Conservation (phyloP, 1,140 invertebrate species). For the Aphidius ervi region DNA sequence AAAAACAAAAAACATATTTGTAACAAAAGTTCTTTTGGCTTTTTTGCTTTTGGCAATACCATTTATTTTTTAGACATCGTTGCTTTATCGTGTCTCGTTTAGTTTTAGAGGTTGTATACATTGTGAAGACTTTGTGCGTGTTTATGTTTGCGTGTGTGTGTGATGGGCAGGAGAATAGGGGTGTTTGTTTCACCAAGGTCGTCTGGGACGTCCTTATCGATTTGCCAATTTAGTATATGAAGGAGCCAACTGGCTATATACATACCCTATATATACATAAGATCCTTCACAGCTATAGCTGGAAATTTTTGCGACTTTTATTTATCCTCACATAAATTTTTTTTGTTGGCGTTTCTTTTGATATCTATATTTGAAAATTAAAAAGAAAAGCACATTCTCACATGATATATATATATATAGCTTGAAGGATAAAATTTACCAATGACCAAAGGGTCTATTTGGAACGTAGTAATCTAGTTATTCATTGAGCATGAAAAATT, state of each 20-base stretch:
- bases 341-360: no score
- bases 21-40: background rate
- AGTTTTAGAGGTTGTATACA: slow-evolving; percentile 32
- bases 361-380: no score
- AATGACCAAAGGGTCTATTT: slow-evolving; percentile 4
- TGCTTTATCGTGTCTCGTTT: slow-evolving; percentile 19
- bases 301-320: no score
- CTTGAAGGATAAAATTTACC: no score
- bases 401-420: no score
- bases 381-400: no score
- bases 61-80: no score
- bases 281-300: no score
- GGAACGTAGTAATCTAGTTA: slow-evolving; percentile 18
- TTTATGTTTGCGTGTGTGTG: slow-evolving; percentile 8
- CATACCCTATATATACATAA: no score
- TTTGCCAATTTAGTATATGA: slow-evolving; percentile 25
- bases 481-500: slow-evolving; percentile 19
- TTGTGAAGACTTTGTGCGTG: no score
- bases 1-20: slow-evolving; percentile 3
- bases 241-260: no score
- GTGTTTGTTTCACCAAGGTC: slow-evolving; percentile 37
- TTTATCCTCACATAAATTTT: no score
- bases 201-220: slow-evolving; percentile 48
- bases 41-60: background rate
- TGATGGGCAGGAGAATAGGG: slow-evolving; percentile 20